These are phyloP conservation scores for Aphidius gifuensis DNA, from an alignment of 1,140 invertebrate genomes.

Conservation along the genomic window DNA sequence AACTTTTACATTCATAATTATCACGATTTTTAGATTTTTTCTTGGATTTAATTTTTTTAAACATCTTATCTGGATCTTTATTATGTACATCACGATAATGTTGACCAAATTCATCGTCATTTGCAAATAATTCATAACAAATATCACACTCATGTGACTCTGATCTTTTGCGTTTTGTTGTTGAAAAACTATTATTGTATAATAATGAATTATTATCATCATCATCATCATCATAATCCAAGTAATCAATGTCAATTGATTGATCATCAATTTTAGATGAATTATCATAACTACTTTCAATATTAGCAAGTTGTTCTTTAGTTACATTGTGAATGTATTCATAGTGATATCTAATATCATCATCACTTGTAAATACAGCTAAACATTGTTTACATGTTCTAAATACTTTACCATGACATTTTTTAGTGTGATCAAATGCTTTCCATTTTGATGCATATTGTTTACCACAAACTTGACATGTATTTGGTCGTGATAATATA, in stretches of 20 bases:
- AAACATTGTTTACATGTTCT: constrained; percentile 61
- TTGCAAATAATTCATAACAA: constrained; percentile 51
- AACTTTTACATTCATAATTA: constrained; percentile 50
- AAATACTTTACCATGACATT: constrained; percentile 61
- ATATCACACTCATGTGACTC: constrained; percentile 51
- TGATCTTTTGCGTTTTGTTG: constrained; percentile 31
- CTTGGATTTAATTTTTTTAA: constrained; percentile 41
- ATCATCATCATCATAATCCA: constrained; percentile 45
- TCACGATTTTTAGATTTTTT: constrained; percentile 32
- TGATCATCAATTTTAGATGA: constrained; percentile 26
- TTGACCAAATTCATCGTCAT: constrained; percentile 40
- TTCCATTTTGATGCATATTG: constrained; percentile 63
- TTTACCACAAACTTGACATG: constrained; percentile 62
- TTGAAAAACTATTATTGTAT: constrained; percentile 13
- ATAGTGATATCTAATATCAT: constrained; percentile 55
- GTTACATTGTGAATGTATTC: constrained; percentile 48
- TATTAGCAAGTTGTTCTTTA: constrained; percentile 48
- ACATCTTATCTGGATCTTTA: constrained; percentile 42
- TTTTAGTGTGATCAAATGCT: constrained; percentile 62
- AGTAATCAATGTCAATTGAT: constrained; percentile 44
- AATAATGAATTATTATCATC: constrained; percentile 3
- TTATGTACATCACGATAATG: constrained; percentile 50
- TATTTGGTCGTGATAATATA: constrained; percentile 55
- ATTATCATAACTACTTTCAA: constrained; percentile 44
- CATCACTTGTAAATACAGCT: constrained; percentile 57